phyloP scores from a whole-genome alignment of 2,797 vertebrate genomes.

The Orestias chungarensis region DNA sequence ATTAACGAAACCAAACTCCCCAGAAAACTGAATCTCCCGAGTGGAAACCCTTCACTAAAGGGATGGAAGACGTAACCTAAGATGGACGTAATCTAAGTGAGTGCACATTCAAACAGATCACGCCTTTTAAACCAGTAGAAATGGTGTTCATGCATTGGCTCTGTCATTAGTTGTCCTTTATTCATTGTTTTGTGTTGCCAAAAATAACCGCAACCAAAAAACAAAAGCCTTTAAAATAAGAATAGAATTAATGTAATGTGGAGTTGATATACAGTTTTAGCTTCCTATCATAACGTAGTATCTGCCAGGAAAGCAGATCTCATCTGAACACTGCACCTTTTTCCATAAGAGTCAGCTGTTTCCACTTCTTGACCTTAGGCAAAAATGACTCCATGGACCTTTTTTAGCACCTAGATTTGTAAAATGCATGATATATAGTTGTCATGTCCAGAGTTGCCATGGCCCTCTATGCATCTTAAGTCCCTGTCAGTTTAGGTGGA shows the following conservation, averaged over 20 bases:
- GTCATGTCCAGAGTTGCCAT: background rate
- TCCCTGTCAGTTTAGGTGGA: background rate
- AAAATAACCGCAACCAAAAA: background rate
- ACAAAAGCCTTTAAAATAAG: too few relatives aligned
- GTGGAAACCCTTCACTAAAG: slow-evolving; percentile 32
- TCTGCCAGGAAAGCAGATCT: too few relatives aligned
- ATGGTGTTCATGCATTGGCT: background rate
- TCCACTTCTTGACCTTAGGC: too few relatives aligned
- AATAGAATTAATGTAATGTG: too few relatives aligned
- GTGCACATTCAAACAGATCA: slow-evolving; percentile 20
- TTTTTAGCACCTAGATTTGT: background rate
- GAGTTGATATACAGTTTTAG: too few relatives aligned
- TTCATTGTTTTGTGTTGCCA: slow-evolving; percentile 22
- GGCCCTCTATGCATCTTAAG: too few relatives aligned
- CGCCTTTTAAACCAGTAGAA: background rate
- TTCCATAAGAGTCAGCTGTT: too few relatives aligned
- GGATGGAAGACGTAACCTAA: slow-evolving; percentile 54
- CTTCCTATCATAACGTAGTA: too few relatives aligned
- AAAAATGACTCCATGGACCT: background rate
- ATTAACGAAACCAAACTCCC: slow-evolving; percentile 72
- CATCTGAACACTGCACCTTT: too few relatives aligned
- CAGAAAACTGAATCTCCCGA: slow-evolving; percentile 38
- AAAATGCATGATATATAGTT: background rate
- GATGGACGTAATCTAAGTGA: slow-evolving; percentile 45
- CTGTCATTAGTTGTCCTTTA: background rate